Conservation (phyloP, 1,140 invertebrate genomes). For the Drosophila lowei region DNA sequence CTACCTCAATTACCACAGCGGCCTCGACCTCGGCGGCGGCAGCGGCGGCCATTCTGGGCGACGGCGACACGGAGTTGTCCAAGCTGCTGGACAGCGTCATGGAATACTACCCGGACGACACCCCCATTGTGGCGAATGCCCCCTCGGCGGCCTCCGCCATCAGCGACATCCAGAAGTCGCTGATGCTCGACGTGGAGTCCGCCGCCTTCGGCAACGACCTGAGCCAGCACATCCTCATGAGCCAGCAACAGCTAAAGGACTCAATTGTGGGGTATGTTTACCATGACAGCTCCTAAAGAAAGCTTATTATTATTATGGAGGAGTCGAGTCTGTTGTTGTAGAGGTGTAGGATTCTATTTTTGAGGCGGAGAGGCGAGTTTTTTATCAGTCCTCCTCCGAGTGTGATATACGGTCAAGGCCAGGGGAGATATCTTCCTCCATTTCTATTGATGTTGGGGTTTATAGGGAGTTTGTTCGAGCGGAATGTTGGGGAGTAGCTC, state of each 20-base stretch:
- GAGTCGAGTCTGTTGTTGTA: too few relatives aligned
- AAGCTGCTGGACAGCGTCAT: conserved; percentile 93
- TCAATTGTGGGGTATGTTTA: too few relatives aligned
- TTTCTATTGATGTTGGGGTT: too few relatives aligned
- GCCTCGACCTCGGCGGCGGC: conserved; percentile 59
- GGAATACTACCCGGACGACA: conserved; percentile 88
- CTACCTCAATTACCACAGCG: conserved; percentile 76
- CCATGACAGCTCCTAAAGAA: too few relatives aligned
- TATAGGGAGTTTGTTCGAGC: too few relatives aligned
- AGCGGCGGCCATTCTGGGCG: conserved; percentile 31
- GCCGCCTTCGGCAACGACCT: conserved; percentile 87
- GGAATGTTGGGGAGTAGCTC: too few relatives aligned
- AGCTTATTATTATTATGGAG: too few relatives aligned
- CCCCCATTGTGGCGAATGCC: conserved; percentile 83
- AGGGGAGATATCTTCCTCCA: too few relatives aligned
- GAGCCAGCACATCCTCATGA: conserved; percentile 53
- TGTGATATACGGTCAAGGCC: too few relatives aligned
- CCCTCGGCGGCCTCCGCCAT: conserved; percentile 88
- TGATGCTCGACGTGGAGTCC: conserved; percentile 91
- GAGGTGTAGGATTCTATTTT: too few relatives aligned
- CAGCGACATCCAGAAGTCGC: conserved; percentile 93
- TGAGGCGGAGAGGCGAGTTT: too few relatives aligned
- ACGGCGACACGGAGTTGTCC: conserved; percentile 88
- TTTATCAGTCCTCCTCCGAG: too few relatives aligned
- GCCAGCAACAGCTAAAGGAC: conserved; percentile 73